Conservation (phyloP, 1,140 invertebrate genomes). For the Ceratina calcarata region DNA sequence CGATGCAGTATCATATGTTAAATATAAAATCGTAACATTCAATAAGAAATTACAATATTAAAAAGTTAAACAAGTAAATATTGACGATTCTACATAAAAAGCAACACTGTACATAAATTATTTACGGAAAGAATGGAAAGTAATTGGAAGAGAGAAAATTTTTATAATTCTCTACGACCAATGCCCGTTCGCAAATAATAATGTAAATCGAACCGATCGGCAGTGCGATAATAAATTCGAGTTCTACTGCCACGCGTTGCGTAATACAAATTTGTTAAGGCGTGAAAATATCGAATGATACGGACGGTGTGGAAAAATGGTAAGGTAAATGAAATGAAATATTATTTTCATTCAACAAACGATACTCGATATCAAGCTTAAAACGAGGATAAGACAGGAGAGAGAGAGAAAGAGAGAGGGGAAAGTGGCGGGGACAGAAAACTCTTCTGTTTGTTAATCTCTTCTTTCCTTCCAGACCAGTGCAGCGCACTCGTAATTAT, state of each 20-base stretch:
- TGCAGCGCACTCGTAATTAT: slow-evolving; percentile 31
- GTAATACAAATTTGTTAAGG: too few relatives aligned
- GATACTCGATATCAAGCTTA: slow-evolving; percentile 32
- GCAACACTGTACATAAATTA: background rate
- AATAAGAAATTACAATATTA: too few relatives aligned
- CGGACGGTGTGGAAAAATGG: background rate
- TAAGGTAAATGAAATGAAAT: background rate
- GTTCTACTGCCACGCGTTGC: too few relatives aligned
- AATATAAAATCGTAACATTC: too few relatives aligned
- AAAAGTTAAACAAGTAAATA: too few relatives aligned
- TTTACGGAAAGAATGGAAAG: background rate
- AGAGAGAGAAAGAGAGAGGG: too few relatives aligned
- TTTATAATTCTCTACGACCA: too few relatives aligned
- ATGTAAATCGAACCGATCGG: too few relatives aligned
- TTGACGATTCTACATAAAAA: background rate
- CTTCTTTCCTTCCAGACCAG: slow-evolving; percentile 19
- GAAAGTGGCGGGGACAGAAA: background rate
- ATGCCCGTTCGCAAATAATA: too few relatives aligned
- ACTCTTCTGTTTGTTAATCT: slow-evolving; percentile 41
- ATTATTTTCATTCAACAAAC: slow-evolving; percentile 27
- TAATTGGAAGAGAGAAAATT: too few relatives aligned
- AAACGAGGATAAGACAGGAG: background rate
- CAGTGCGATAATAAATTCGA: too few relatives aligned
- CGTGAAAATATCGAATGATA: background rate
- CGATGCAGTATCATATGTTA: too few relatives aligned